phyloP scores from a whole-genome alignment of 92 coral and sea anemone species.

The Bergia sp. region DNA sequence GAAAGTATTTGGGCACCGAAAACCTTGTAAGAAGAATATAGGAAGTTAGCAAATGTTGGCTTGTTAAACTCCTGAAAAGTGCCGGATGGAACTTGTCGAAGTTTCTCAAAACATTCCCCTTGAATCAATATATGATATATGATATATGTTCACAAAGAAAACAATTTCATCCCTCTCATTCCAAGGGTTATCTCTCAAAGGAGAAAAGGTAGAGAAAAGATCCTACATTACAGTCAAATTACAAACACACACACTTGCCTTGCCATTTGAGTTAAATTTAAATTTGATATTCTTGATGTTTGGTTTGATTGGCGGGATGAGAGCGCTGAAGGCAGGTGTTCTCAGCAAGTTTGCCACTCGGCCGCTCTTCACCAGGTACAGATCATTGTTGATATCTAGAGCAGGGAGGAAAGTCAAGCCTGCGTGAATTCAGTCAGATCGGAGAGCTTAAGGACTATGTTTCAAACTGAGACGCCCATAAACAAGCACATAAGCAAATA shows the following conservation, averaged over 20 bases:
- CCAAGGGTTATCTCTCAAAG: too few species aligned
- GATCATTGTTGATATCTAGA: slow-evolving; percentile 66
- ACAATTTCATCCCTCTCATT: too few species aligned
- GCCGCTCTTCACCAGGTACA: slow-evolving; percentile 77
- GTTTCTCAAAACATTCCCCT: not conserved
- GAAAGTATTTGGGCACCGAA: not conserved
- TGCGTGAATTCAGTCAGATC: not conserved
- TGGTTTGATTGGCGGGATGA: slow-evolving; percentile 80
- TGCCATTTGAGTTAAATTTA: slow-evolving; percentile 77
- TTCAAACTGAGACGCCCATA: not conserved
- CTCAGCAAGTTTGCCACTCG: slow-evolving; percentile 77
- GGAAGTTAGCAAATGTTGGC: not conserved
- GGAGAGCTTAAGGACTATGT: not conserved
- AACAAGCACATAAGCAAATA: not conserved
- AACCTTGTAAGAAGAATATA: not conserved
- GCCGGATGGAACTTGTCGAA: not conserved
- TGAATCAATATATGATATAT: not conserved
- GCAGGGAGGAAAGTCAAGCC: slow-evolving; percentile 10
- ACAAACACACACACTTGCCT: slow-evolving; percentile 44
- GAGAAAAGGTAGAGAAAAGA: too few species aligned
- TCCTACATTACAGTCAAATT: not conserved
- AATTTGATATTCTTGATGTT: slow-evolving; percentile 71
- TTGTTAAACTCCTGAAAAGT: not conserved
- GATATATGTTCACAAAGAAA: too few species aligned
- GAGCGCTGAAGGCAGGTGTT: slow-evolving; percentile 62